Percentiles rank a stretch among this genome's conserved stretches.
Conservation (phyloP, 2,888 invertebrate genomes). For the Aphrophora alni region DNA sequence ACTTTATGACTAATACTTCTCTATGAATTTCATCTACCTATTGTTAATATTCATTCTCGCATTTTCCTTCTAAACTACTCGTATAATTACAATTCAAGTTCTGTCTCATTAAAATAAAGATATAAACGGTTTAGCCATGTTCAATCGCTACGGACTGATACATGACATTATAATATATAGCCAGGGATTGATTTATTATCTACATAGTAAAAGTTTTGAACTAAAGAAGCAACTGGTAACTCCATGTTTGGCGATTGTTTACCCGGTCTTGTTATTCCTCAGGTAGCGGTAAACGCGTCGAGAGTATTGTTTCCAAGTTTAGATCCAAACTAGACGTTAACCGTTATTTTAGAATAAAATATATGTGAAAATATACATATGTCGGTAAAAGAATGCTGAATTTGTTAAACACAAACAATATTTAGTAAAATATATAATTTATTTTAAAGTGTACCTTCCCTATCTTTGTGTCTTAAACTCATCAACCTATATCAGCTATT, state of each 20-base stretch:
- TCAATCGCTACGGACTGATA: not conserved
- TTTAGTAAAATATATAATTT: too few species aligned
- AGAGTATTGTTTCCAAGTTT: not conserved
- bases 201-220: not conserved
- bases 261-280: not conserved
- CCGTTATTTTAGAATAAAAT: not conserved
- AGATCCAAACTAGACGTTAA: not conserved
- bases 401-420: too few species aligned
- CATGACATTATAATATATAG: not conserved
- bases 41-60: too few species aligned
- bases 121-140: not conserved
- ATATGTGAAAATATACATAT: too few species aligned
- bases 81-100: not conserved
- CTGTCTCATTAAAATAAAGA: not conserved
- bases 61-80: too few species aligned
- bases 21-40: too few species aligned
- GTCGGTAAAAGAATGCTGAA: too few species aligned
- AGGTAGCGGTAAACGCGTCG: not conserved
- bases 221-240: not conserved
- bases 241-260: not conserved
- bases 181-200: not conserved
- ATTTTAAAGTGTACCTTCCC: too few species aligned
- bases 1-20: too few species aligned
- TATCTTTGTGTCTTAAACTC: too few species aligned
- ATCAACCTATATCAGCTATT: too few species aligned